These are phyloP conservation scores for rat (Rattus norvegicus) DNA, from an alignment of 2,113 vertebrate genomes.

Conservation along the genomic window DNA sequence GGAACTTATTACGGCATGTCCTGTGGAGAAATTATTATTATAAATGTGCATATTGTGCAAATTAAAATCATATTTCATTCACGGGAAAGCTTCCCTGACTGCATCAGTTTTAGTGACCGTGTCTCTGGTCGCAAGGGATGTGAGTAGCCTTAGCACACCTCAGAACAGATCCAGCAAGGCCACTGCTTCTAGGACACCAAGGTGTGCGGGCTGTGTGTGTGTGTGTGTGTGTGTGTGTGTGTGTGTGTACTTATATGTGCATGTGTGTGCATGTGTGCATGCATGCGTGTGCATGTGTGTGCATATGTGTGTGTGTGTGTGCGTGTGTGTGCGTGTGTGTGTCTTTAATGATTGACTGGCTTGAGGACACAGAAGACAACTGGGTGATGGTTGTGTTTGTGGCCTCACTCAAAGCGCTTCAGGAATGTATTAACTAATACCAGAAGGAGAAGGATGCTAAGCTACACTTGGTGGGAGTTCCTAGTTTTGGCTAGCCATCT, in stretches of 20 bases:
- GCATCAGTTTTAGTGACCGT: slow-evolving; percentile 48
- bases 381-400: neutral
- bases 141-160: neutral
- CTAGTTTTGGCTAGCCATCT: neutral
- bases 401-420: neutral
- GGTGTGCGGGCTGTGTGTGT: neutral
- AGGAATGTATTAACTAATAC: neutral
- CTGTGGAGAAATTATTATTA: slow-evolving; percentile 72
- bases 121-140: neutral
- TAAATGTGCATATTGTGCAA: slow-evolving; percentile 70
- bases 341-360: too few relatives aligned
- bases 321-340: too few relatives aligned
- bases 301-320: neutral
- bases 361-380: neutral
- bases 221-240: too few relatives aligned
- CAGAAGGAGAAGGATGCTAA: neutral
- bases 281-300: too few relatives aligned
- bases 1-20: slow-evolving; percentile 57
- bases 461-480: neutral
- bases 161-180: neutral
- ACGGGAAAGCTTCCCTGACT: slow-evolving; percentile 30
- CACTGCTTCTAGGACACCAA: neutral
- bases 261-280: too few relatives aligned
- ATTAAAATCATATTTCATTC: slow-evolving; percentile 76
- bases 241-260: too few relatives aligned